Percentiles rank a stretch among this genome's conserved stretches.
Evolutionary conservation across 2,888 invertebrate species (phyloP).

Genomic region (Furcula furcula): DNA sequence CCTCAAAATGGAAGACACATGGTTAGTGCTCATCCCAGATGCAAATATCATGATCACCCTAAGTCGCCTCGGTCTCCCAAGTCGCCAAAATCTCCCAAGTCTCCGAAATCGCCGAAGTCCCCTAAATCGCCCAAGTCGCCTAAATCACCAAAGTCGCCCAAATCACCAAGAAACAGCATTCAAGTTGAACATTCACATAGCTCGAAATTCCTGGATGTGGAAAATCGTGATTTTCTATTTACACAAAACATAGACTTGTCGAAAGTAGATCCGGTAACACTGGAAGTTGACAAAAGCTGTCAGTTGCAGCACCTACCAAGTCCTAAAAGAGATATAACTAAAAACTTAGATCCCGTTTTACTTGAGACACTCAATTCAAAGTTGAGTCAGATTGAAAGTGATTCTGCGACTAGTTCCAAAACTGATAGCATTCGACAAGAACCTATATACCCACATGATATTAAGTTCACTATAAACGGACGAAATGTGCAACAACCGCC

Average conservation of each 20-base stretch:
- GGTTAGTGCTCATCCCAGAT: constrained; percentile 70
- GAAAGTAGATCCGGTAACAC: constrained; percentile 86
- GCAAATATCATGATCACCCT: constrained; percentile 77
- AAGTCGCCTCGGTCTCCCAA: constrained; percentile 74
- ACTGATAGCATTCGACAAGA: constrained; percentile 85
- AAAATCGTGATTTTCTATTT: constrained; percentile 84
- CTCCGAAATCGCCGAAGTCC: constrained; percentile 84
- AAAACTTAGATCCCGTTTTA: constrained; percentile 84
- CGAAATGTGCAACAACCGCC: constrained; percentile 66
- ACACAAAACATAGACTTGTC: constrained; percentile 89
- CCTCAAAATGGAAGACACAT: constrained; percentile 73
- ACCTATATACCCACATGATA: constrained; percentile 78
- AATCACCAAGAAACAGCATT: constrained; percentile 71
- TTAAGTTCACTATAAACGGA: constrained; percentile 76
- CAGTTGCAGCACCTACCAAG: constrained; percentile 84
- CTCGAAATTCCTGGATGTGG: constrained; percentile 75
- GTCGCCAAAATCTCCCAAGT: constrained; percentile 81
- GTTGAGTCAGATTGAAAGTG: constrained; percentile 88
- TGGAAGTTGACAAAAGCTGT: constrained; percentile 86
- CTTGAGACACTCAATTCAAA: constrained; percentile 87
- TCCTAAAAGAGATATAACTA: constrained; percentile 87
- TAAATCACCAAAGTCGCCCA: constrained; percentile 79
- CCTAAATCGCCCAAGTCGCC: constrained; percentile 84
- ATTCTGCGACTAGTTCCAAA: constrained; percentile 88
- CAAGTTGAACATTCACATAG: constrained; percentile 61